Evolutionary conservation across 2,113 vertebrate genomes (phyloP), one percentile per base, ranked within the genome.

Genomic region (Struthio camelus): DNA sequence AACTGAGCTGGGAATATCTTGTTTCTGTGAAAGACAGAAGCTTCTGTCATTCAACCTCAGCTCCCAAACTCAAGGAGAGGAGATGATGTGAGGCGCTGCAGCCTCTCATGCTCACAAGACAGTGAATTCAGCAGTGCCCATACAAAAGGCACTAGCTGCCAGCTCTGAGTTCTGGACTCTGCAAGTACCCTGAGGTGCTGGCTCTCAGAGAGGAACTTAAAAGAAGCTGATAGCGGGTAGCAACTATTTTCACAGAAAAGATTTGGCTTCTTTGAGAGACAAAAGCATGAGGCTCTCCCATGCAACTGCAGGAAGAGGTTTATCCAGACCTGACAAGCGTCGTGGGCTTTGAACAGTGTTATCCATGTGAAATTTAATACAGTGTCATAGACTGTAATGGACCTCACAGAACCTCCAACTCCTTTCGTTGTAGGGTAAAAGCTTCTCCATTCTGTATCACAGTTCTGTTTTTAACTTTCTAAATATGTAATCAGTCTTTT

Each of bases 401-500:
- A 48, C 5, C 25, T 27, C 14, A 42, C 42, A 58, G 75, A 79
- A 58, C 79, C 25, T 15, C 24, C 16, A 56, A 0, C 3, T 73
- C 13, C 10, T 81, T 89, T 46, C 2, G 61, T 69, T 78, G 80
- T 9, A 5, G 3, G 3, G 2, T 93, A 25, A 66, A 61, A 72
- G 20, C n/a, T 89, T 78, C 8, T 88, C 12, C 18, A 10, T 32
- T 34, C 30, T 58, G 56, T 64, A 16, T 48, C 14, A 22, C 3
- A 50, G 12, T 78, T 42, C 40, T 82, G 6, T 11, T 34, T 51
- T 9, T 42, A 7, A 5, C 51, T 44, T 38, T 51, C 32, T 24
- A 4, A 9, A 4, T 51, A 1, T 4, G 0, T 42, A 28, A 53
- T 89, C 6, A 1, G 5, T 56, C 4, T 53, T 79, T 58, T 36